Evolutionary conservation across 64 coral and sea anemone species (phyloP), one percentile per base, ranked within the genome.

Genomic region (Montipora efflorescens): DNA sequence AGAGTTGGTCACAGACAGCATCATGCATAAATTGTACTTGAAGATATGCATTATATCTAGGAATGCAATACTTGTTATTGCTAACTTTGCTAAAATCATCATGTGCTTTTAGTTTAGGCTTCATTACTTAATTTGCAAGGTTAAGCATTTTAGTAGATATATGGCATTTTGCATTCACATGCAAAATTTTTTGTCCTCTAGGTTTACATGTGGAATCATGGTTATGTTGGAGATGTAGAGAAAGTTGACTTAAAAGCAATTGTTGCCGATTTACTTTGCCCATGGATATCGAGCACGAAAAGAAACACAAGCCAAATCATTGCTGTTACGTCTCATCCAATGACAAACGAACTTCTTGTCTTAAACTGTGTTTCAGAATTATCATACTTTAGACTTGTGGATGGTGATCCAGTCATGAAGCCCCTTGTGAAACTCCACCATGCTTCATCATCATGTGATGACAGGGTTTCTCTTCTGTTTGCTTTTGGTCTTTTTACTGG

Each of bases 241-340:
- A 97, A 92, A 87, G 77, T 79, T 55, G 93, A 97, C 69, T 95
- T 97, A 48, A 94, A 84, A 74, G 76, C 80, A 68, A 92, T 97
- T n/a, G 76, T 95, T 71, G 88, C 91, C 20, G 89, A 94, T 51
- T 74, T 95, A n/a, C 58, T 98, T 67, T 90, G 80, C 28, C 19
- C 91, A 8, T 92, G 93, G 73, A 76, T 67, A 7, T 87, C 74
- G 16, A 55, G 62, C 22, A 25, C 66, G 43, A 80, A 73, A 55
- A 59, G 14, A 47, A 49, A 45, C 43, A 72, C 9, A 57, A 64
- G 62, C 45, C 76, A 98, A 50, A 76, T 95, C 20, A 14, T 89
- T 46, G 47, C 43, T 23, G 66, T 98, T 43, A 70, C 74, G 5
- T 92, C 89, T 44, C 96, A 98, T 45, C 89, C 87, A 36, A 84